Evolutionary conservation across 23 tunicate genomes (phyloP).

Genomic region (Halocynthia aurantium): DNA sequence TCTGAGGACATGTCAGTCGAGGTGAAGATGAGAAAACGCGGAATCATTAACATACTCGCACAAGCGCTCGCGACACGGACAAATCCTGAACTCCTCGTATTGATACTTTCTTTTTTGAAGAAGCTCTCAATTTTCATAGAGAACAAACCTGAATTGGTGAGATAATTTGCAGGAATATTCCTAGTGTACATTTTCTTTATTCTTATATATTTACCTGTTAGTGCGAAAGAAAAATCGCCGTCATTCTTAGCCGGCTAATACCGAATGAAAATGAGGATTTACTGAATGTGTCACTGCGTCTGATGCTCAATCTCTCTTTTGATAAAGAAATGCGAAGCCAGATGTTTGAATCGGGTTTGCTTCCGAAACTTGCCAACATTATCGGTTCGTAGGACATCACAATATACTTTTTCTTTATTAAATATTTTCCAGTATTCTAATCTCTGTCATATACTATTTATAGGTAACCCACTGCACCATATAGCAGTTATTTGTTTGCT

Average conservation of each 20-base stretch:
- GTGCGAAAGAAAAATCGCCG: too few relatives aligned
- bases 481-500: conserved; percentile 56
- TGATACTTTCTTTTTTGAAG: conserved; percentile 84
- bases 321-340: conserved; percentile 53
- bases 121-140: conserved; percentile 90
- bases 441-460: neutral
- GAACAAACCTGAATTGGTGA: conserved; percentile 97
- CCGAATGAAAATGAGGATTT: conserved; percentile 61
- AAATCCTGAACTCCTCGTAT: conserved; percentile 59
- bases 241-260: conserved; percentile 10
- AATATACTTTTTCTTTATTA: neutral
- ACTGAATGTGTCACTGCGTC: conserved; percentile 53
- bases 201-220: too few relatives aligned
- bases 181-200: too few relatives aligned
- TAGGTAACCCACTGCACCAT: conserved; percentile 25
- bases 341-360: conserved; percentile 69
- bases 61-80: conserved; percentile 68
- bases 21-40: conserved; percentile 89
- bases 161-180: too few relatives aligned
- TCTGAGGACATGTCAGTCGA: conserved; percentile 88
- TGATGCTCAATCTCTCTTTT: conserved; percentile 93
- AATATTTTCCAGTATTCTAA: neutral
- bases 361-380: conserved; percentile 47
- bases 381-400: conserved; percentile 28
- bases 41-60: conserved; percentile 58